Evolutionary conservation across 2,797 vertebrate genomes (phyloP).

Genomic region (Hylomyscus alleni): DNA sequence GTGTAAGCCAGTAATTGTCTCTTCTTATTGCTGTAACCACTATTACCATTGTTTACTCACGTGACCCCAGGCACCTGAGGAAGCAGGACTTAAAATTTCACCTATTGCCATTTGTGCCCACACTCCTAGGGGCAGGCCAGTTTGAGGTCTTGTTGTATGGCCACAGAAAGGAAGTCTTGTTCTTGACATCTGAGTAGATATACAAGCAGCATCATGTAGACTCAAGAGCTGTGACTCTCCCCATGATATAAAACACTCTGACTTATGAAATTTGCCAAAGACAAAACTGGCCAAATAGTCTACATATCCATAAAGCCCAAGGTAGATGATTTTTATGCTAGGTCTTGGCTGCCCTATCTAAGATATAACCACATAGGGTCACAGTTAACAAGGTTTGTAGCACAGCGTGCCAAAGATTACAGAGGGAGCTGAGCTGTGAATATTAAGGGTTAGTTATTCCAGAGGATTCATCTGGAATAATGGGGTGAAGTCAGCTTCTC

Average conservation of each 20-base stretch:
- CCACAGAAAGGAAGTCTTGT: neutral
- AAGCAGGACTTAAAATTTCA: neutral
- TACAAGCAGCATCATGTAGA: neutral
- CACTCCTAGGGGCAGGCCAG: neutral
- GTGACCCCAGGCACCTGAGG: neutral
- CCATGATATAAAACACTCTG: neutral
- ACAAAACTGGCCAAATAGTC: neutral
- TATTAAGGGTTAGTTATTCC: neutral
- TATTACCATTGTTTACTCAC: neutral
- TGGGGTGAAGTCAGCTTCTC: neutral
- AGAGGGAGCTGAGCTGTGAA: neutral
- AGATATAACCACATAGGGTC: neutral
- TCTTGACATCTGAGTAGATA: neutral
- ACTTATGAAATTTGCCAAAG: neutral
- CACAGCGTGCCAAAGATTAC: neutral
- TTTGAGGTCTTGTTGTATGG: neutral
- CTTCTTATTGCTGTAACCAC: fast-evolving
- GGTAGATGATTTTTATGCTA: neutral
- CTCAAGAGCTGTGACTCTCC: neutral
- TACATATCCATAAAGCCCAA: neutral
- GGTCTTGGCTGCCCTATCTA: neutral
- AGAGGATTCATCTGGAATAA: neutral
- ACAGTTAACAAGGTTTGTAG: neutral
- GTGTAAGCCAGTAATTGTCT: fast-evolving
- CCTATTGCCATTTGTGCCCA: neutral